phyloP scores from a whole-genome alignment of 2,888 invertebrate species.

The Sclerodermus sp. region DNA sequence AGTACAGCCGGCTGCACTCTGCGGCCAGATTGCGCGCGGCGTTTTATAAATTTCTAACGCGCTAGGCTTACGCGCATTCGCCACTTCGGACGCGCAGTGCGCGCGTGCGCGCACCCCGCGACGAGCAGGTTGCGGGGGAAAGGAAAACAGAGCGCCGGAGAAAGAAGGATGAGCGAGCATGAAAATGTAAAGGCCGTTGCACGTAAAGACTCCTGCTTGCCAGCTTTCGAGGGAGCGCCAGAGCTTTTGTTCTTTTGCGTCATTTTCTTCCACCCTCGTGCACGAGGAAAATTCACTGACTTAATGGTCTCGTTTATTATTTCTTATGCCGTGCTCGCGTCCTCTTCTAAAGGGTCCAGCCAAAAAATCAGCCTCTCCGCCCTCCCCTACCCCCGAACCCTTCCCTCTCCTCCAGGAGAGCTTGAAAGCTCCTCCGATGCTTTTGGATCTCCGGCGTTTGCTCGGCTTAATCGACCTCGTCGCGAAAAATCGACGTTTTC shows the following conservation, averaged over 20 bases:
- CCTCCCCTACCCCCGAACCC: too few species aligned
- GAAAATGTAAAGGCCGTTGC: slow-evolving; percentile 36
- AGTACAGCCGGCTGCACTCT: too few species aligned
- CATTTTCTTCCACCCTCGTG: slow-evolving; percentile 33
- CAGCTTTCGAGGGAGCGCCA: slow-evolving; percentile 19
- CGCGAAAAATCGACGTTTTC: too few species aligned
- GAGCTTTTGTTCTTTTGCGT: slow-evolving; percentile 34
- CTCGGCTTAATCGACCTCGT: too few species aligned
- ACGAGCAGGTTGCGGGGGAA: background rate
- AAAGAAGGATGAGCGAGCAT: slow-evolving; percentile 18
- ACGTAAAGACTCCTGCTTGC: slow-evolving; percentile 37
- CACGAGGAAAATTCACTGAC: slow-evolving; percentile 42
- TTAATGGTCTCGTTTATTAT: slow-evolving; percentile 56
- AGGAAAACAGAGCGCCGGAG: background rate
- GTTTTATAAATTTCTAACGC: too few species aligned
- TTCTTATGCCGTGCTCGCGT: slow-evolving; percentile 44
- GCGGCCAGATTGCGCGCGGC: too few species aligned
- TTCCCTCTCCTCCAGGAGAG: too few species aligned
- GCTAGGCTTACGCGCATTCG: too few species aligned
- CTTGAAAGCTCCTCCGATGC: too few species aligned
- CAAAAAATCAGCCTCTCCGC: slow-evolving; percentile 35
- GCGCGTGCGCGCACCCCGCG: too few species aligned
- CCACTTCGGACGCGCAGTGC: too few species aligned
- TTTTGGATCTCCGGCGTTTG: too few species aligned
- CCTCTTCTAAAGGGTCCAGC: slow-evolving; percentile 35